Percentiles rank a stretch among this genome's conserved stretches.
phyloP scores from a whole-genome alignment of 2,113 vertebrate species.

The Bombycilla garrulus region DNA sequence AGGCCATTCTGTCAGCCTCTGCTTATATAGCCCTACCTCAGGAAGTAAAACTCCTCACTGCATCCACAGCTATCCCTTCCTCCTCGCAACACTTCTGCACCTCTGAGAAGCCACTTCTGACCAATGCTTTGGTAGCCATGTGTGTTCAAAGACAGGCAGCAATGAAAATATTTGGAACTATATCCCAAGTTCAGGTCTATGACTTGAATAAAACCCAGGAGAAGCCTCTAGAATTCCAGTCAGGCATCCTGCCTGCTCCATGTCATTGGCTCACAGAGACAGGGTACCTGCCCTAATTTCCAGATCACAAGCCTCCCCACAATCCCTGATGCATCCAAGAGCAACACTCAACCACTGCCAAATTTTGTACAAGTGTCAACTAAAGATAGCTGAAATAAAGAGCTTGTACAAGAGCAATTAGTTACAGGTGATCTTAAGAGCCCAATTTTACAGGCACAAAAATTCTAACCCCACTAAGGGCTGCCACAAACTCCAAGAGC shows the following conservation, averaged over 20 bases:
- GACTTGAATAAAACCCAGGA: neutral
- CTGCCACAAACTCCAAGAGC: neutral
- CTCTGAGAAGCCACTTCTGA: neutral
- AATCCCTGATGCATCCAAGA: neutral
- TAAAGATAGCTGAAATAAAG: neutral
- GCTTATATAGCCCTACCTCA: neutral
- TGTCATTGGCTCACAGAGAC: neutral
- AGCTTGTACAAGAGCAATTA: neutral
- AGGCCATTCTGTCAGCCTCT: neutral
- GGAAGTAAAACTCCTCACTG: neutral
- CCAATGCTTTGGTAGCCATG: neutral
- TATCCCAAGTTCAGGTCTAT: neutral
- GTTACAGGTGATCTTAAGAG: neutral
- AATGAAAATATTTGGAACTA: neutral
- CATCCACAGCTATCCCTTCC: neutral
- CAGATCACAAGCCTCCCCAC: neutral
- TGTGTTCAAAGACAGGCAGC: fast-evolving
- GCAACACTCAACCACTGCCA: neutral
- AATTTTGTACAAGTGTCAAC: neutral
- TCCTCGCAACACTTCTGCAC: neutral
- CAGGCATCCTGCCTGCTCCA: neutral
- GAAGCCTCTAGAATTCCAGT: neutral
- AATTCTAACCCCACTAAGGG: neutral
- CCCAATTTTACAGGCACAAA: neutral
- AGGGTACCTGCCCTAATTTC: neutral